A percentile compares a stretch with the other conserved stretches of the same genome.
phyloP scores from a whole-genome alignment of 30 jellyfish, hydroid and myxozoan genomes.

The Morbakka virulenta region DNA sequence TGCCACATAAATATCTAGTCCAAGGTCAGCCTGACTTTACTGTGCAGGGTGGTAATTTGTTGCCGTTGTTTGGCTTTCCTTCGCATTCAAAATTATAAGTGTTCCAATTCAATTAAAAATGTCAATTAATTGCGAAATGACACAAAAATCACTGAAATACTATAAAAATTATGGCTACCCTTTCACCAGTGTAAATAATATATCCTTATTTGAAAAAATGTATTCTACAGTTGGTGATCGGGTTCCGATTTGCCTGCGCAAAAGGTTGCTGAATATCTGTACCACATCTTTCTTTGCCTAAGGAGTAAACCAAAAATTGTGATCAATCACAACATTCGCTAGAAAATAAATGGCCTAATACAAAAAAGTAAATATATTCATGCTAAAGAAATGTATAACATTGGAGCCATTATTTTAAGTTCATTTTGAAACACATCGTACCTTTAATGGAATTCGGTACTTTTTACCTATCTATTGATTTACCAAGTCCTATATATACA shows the following conservation, averaged over 20 bases:
- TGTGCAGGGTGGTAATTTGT: no score
- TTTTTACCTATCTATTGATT: no score
- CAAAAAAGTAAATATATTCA: background rate
- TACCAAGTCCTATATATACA: no score
- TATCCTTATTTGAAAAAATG: constrained; percentile 5
- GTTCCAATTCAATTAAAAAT: no score
- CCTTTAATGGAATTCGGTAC: no score
- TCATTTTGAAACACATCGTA: no score
- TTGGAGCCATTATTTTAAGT: background rate
- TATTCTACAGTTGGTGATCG: constrained; percentile 86
- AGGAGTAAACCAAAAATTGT: background rate
- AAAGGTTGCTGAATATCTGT: constrained; percentile 65
- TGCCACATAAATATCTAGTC: no score
- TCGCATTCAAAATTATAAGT: no score
- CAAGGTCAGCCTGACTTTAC: no score
- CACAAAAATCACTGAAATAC: background rate
- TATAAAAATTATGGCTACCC: constrained; percentile 48
- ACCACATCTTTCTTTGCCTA: constrained; percentile 93
- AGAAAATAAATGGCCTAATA: background rate
- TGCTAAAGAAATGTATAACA: background rate
- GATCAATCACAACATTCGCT: background rate
- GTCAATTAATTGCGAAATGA: no score
- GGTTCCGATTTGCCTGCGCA: constrained; percentile 93
- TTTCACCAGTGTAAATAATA: constrained; percentile 56
- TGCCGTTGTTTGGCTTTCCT: no score